A percentile compares a stretch with the other conserved stretches of the same genome.
Conservation (phyloP, 2,797 vertebrate species). For the Mus minutoides region DNA sequence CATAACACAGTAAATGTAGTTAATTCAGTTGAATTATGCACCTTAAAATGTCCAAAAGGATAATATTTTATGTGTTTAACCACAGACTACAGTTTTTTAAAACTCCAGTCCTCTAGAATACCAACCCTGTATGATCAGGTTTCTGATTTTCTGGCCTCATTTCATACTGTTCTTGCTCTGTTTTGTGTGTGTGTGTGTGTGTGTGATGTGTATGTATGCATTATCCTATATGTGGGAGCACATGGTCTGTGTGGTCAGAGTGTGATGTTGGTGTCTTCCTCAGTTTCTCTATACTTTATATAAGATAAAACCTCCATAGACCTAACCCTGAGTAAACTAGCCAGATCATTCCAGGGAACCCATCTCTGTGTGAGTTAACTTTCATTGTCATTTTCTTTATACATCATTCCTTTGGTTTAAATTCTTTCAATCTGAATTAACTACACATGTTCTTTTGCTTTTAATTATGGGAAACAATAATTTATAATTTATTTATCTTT, state of each 20-base stretch:
- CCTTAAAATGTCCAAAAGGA: background rate
- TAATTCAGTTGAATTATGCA: background rate
- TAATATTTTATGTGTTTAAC: slow-evolving; percentile 24
- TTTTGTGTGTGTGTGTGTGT: background rate
- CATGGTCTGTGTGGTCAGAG: background rate
- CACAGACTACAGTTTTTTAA: background rate
- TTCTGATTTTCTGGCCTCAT: slow-evolving; percentile 32
- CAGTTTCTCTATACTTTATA: background rate
- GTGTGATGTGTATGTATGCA: background rate
- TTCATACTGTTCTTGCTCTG: background rate
- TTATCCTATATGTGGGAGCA: background rate
- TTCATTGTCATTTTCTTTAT: slow-evolving; percentile 52
- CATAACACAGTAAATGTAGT: background rate
- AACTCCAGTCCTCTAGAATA: background rate
- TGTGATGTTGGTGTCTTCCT: background rate
- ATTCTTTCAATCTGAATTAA: slow-evolving; percentile 37
- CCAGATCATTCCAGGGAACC: background rate
- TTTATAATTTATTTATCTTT: slow-evolving; percentile 6
- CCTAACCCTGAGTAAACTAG: background rate
- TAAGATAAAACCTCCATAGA: background rate
- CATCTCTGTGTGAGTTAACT: background rate
- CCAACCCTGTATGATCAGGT: background rate
- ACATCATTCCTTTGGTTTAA: slow-evolving; percentile 45
- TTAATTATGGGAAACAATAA: slow-evolving; percentile 45
- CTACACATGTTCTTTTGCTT: background rate